phyloP scores from a whole-genome alignment of 2,113 vertebrate genomes.

The Xiphophorus maculatus region DNA sequence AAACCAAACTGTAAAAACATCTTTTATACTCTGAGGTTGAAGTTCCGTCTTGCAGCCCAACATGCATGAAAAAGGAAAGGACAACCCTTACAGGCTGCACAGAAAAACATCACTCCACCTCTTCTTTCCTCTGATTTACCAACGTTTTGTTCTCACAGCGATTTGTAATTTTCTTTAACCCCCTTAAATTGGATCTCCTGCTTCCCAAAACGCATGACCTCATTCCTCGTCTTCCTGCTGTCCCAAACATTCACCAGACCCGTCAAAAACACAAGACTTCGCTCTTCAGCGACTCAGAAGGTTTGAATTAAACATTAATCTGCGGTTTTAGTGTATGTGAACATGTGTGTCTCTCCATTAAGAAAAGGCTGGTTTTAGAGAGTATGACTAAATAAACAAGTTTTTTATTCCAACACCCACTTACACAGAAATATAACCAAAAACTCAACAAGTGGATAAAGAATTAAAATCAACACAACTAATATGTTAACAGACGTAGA shows the following conservation, averaged over 20 bases:
- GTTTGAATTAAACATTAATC: slow-evolving; percentile 18
- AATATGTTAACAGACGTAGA: background rate
- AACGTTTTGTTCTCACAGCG: slow-evolving; percentile 47
- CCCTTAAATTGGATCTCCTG: slow-evolving; percentile 27
- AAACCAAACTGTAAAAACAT: too few relatives aligned
- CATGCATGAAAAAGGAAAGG: too few relatives aligned
- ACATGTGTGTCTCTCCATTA: slow-evolving; percentile 3
- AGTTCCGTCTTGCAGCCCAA: too few relatives aligned
- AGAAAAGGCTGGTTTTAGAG: background rate
- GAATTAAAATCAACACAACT: background rate
- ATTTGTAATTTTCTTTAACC: slow-evolving; percentile 43
- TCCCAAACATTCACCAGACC: slow-evolving; percentile 27
- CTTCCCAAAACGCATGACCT: slow-evolving; percentile 50
- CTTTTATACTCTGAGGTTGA: too few relatives aligned
- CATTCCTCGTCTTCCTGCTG: slow-evolving; percentile 30
- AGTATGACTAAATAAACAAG: too few relatives aligned
- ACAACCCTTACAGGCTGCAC: too few relatives aligned
- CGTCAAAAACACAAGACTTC: background rate
- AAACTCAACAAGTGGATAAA: slow-evolving; percentile 17
- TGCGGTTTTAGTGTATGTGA: slow-evolving; percentile 9
- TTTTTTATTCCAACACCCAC: slow-evolving; percentile 5
- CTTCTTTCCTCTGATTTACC: slow-evolving; percentile 37
- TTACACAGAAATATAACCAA: slow-evolving; percentile 14
- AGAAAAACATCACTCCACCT: background rate
- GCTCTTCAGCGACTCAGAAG: background rate